Evolutionary conservation across 2,797 vertebrate genomes (phyloP), one percentile per base, ranked within the genome.

Genomic region (Spinus pinus): DNA sequence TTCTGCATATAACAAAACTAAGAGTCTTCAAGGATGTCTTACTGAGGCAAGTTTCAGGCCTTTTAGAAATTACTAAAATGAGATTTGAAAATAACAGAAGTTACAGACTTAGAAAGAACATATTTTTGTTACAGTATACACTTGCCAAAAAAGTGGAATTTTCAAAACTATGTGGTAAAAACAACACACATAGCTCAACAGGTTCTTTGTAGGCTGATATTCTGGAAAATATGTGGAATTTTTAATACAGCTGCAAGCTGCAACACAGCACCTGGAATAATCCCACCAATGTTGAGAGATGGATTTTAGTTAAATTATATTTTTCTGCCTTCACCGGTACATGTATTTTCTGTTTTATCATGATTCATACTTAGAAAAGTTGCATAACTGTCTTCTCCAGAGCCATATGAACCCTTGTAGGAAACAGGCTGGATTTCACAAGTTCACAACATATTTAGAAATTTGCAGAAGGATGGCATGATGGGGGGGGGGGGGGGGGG

Each of bases 401-500:
- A 83, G 46, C 53, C 15, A 2, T 2, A 9, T 3, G 10, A 53
- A 41, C 6, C 9, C 16, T 60, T 74, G 21, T 2, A 71, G 33
- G 49, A 74, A 77, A 71, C 3, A 37, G 49, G 16, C 33, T 81
- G 24, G 33, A 88, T 94, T 83, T 83, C 72, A 86, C 17, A 90
- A 33, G 19, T 53, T 82, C 2, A 14, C 1, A 0, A 46, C 14
- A 2, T 30, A 83, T 65, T 71, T 42, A 11, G 49, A 71, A 83
- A 54, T 83, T 8, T 71, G 37, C 19, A 67, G 42, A 50, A 79
- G 72, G 20, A 20, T 23, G 12, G 8, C 20, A 18, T 23, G 15
- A 91, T 28, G n/a, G 28, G 57, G 12, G 7, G 10, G 42, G 12
- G 7, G 10, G 42, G 25, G 35, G 35, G n/a, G n/a, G n/a, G n/a